phyloP scores from a whole-genome alignment of 2,888 invertebrate genomes.

The Stictocephala bisonia region DNA sequence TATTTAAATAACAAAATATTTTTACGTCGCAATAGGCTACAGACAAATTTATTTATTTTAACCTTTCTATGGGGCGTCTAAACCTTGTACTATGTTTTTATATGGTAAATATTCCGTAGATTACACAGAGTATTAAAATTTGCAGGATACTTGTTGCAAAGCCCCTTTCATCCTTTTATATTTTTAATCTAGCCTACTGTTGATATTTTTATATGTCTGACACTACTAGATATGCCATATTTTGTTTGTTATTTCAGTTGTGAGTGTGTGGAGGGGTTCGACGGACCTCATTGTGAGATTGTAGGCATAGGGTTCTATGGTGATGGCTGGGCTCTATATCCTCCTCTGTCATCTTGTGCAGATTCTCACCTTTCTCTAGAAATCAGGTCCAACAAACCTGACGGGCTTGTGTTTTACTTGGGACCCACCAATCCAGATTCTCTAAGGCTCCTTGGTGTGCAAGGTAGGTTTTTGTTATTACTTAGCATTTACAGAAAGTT shows the following conservation, averaged over 20 bases:
- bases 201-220: not conserved
- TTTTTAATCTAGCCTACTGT: not conserved
- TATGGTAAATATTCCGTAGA: too few relatives aligned
- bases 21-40: too few relatives aligned
- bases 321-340: conserved; percentile 94
- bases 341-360: conserved; percentile 86
- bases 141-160: too few relatives aligned
- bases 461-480: conserved; percentile 68
- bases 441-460: conserved; percentile 68
- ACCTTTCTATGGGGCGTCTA: too few relatives aligned
- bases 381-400: conserved; percentile 78
- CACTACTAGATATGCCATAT: too few relatives aligned
- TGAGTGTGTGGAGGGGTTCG: conserved; percentile 67
- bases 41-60: too few relatives aligned
- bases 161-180: too few relatives aligned
- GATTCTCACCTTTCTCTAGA: conserved; percentile 85
- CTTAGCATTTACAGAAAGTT: too few relatives aligned
- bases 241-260: conserved; percentile 54
- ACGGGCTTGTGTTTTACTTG: conserved; percentile 90
- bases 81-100: too few relatives aligned
- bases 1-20: too few relatives aligned
- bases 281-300: conserved; percentile 92
- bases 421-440: conserved; percentile 79
- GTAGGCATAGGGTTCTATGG: conserved; percentile 89
- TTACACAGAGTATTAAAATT: too few relatives aligned